Base-by-base conservation (phyloP, 2,797 vertebrate genomes). In the Ctenosaura bakeri region DNA sequence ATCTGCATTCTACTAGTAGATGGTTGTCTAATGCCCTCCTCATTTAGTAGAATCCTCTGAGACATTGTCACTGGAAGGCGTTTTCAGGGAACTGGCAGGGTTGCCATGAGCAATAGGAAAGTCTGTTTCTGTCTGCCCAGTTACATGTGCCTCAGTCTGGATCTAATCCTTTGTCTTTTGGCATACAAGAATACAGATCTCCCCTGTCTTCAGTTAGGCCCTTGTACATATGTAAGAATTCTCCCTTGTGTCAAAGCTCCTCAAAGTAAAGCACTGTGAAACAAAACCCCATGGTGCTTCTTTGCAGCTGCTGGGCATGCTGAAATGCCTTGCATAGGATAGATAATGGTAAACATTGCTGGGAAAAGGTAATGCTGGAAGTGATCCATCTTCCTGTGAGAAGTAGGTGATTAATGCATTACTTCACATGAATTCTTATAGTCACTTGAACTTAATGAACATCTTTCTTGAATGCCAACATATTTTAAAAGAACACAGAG, bases 341-440 rank as follows among this genome's bases (percentile, higher is more conserved):
- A 26, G 56, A 56, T 83, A 38, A 62, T 64, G 7, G 59, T 29
- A 62, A 20, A 83, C 6, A 81, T 81, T 81, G 32, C 20, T 81
- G 79, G 82, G 81, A 26, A 46, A 83, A 29, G 24, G 35, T 38
- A 42, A 66, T 83, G 59, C 38, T 64, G 59, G 52, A 81, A 81
- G 29, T 81, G 79, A 56, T 81, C 79, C 79, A 81, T 81, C 79
- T n/a, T 56, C 52, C 79, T 81, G 79, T 59, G 52, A 81, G 42
- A 42, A 42, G 42, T 42, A 42, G 42, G 42, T 42, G 42, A 42
- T 42, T 42, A 42, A 42, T 42, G 42, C 42, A 42, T 42, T 42
- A 42, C 42, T 42, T 42, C 42, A 42, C 42, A 42, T 42, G 52
- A 81, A 79, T 81, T 81, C 79, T 81, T 29, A 81, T 81, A 81